Percentiles rank a stretch among this genome's conserved stretches.
Evolutionary conservation across 2,888 invertebrate species (phyloP).

Genomic region (Trachelus stipa): DNA sequence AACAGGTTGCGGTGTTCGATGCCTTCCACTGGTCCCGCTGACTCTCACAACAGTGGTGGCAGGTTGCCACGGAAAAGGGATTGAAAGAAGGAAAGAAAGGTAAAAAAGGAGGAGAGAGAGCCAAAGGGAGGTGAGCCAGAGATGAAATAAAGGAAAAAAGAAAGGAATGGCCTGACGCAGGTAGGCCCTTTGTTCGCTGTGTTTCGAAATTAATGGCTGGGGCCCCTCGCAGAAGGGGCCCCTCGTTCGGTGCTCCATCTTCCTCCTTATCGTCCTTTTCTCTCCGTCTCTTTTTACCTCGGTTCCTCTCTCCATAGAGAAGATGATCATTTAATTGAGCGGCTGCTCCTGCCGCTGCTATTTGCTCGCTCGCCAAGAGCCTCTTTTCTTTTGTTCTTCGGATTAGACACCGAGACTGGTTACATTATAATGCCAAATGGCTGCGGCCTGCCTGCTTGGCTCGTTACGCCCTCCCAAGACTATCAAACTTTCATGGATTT

Average conservation of each 20-base stretch:
- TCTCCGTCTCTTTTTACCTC: slow-evolving; percentile 3
- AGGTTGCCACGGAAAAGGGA: slow-evolving; percentile 1
- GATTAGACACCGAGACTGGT: no score
- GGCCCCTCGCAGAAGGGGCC: slow-evolving; percentile 35
- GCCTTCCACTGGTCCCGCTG: slow-evolving; percentile 22
- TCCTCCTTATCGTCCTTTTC: no score
- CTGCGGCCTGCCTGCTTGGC: no score
- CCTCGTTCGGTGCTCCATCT: no score
- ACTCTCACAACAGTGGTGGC: slow-evolving; percentile 1
- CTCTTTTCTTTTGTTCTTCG: no score
- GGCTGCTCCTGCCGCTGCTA: slow-evolving; percentile 35
- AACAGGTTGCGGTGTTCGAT: slow-evolving; percentile 53
- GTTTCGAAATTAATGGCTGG: slow-evolving; percentile 61
- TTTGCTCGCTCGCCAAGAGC: slow-evolving; percentile 2
- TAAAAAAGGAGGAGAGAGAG: slow-evolving; percentile 20
- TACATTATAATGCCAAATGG: no score
- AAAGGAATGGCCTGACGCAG: slow-evolving; percentile 32
- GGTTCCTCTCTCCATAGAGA: slow-evolving; percentile 36
- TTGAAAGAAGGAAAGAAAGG: slow-evolving; percentile 23
- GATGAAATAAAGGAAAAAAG: slow-evolving; percentile 18
- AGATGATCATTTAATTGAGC: slow-evolving; percentile 56
- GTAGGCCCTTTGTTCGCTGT: slow-evolving; percentile 61
- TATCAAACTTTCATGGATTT: slow-evolving; percentile 5
- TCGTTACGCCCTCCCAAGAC: not conserved
- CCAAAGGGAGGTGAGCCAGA: slow-evolving; percentile 28